phyloP scores from a whole-genome alignment of 2,888 invertebrate species.

The Petrolisthes manimaculis region DNA sequence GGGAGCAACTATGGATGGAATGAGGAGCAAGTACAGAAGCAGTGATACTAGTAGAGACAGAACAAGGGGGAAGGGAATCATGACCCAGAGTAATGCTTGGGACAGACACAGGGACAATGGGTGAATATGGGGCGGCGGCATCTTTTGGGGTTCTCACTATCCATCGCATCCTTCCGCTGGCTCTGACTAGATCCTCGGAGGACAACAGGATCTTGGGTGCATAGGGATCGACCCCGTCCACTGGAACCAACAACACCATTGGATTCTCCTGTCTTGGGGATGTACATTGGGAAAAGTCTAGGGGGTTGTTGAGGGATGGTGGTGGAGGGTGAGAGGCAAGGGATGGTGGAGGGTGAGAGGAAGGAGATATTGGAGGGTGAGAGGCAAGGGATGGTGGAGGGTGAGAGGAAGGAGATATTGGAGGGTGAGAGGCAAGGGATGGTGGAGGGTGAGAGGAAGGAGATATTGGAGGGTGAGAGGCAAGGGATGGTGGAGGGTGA shows the following conservation, averaged over 20 bases:
- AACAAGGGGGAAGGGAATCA: not conserved
- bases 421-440: too few species aligned
- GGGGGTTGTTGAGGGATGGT: not conserved
- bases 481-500: too few species aligned
- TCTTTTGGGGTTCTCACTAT: not conserved
- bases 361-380: not conserved
- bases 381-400: too few species aligned
- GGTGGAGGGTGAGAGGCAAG: not conserved
- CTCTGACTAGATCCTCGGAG: not conserved
- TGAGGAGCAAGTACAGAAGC: not conserved
- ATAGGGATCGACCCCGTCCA: not conserved
- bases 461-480: too few species aligned
- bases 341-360: not conserved
- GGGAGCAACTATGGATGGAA: not conserved
- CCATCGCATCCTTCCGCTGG: not conserved
- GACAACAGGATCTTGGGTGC: conserved; percentile 1
- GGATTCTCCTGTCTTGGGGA: not conserved
- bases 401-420: too few species aligned
- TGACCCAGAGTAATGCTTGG: too few species aligned
- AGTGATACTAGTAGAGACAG: not conserved
- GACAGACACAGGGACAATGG: not conserved
- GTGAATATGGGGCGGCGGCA: not conserved
- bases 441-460: too few species aligned
- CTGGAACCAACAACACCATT: conserved; percentile 9
- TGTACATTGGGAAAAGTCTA: not conserved